Evolutionary conservation across 1,140 invertebrate genomes (phyloP).

Genomic region (Muscidifurax raptorellus): DNA sequence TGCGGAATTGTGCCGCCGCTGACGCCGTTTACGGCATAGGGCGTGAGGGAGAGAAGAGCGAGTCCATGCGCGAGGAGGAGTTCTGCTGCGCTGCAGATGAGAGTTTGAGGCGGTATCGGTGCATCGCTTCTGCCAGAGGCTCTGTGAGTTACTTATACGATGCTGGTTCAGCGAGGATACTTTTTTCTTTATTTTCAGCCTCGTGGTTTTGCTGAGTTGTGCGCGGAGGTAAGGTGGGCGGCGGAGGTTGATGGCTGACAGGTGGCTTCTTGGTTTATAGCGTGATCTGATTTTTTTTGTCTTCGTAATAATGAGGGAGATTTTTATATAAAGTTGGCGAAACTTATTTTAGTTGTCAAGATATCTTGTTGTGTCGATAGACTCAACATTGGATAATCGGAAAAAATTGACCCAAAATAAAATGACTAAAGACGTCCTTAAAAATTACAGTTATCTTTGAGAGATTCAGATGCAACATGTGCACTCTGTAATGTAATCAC

Average conservation of each 20-base stretch:
- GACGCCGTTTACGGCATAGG: slow-evolving; percentile 18
- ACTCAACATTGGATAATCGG: too few species aligned
- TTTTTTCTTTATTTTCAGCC: background rate
- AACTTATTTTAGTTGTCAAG: too few species aligned
- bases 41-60: slow-evolving; percentile 38
- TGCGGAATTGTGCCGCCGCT: background rate
- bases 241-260: background rate
- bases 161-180: background rate
- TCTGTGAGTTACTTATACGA: background rate
- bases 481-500: too few species aligned
- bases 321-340: background rate
- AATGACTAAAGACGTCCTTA: too few species aligned
- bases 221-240: background rate
- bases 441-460: too few species aligned
- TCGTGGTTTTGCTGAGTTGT: background rate
- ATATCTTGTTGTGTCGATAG: too few species aligned
- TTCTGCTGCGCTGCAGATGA: background rate
- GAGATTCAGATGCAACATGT: too few species aligned
- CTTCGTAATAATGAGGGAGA: background rate
- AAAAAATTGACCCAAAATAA: too few species aligned
- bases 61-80: background rate
- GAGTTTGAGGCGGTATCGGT: slow-evolving; percentile 55
- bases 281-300: background rate
- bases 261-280: background rate
- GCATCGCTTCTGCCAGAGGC: slow-evolving; percentile 44